Conservation (phyloP, 2,113 vertebrate species). For the Stegostoma tigrinum region DNA sequence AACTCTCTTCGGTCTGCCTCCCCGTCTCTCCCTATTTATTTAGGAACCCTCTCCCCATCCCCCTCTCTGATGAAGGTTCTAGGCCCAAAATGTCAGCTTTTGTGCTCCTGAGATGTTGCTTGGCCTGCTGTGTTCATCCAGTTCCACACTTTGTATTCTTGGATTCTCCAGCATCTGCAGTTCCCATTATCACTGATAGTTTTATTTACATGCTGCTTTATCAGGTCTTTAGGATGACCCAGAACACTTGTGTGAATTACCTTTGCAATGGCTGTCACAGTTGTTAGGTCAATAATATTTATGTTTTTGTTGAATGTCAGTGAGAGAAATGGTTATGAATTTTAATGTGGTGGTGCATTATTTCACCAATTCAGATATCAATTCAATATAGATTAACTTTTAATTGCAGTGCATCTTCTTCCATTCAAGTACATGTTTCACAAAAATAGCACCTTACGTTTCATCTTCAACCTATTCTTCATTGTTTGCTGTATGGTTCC, state of each 20-base stretch:
- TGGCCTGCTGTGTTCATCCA: no score
- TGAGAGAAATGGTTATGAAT: background rate
- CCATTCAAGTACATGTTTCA: background rate
- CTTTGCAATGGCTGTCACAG: background rate
- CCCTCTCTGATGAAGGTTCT: no score
- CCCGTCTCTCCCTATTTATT: no score
- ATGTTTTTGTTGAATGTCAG: background rate
- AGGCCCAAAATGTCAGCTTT: no score
- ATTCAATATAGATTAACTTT: conserved; percentile 7
- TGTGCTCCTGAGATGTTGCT: no score
- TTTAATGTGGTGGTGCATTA: background rate
- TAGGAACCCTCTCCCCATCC: no score
- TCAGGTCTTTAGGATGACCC: background rate
- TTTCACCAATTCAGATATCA: background rate
- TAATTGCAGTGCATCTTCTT: background rate
- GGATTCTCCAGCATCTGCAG: no score
- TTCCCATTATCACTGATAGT: no score
- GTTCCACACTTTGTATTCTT: no score
- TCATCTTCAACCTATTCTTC: conserved; percentile 3
- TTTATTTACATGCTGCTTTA: background rate
- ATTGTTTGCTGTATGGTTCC: background rate
- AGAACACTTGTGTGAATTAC: background rate
- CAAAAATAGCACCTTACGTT: background rate
- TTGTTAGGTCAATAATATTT: background rate
- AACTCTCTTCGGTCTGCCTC: no score